Evolutionary conservation across 2,113 vertebrate genomes (phyloP).

Genomic region (Opisthocomus hoazin): DNA sequence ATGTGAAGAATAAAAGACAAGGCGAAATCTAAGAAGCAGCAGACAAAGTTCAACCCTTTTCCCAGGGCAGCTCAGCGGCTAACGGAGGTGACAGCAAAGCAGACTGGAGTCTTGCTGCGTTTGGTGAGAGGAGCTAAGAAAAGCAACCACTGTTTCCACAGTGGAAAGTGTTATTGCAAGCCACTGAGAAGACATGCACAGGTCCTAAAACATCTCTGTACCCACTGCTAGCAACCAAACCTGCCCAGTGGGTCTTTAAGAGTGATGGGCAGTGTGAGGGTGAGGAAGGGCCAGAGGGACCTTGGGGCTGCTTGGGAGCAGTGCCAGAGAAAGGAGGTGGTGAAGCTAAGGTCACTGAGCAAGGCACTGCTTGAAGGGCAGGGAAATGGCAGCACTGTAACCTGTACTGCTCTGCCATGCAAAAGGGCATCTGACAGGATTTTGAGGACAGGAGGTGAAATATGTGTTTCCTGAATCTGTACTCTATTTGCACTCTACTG

Average conservation of each 20-base stretch:
- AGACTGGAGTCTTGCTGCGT: background rate
- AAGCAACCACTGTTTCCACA: background rate
- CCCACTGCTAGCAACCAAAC: background rate
- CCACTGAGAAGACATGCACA: accelerated
- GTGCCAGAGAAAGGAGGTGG: background rate
- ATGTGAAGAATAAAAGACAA: background rate
- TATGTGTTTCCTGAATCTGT: background rate
- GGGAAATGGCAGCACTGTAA: background rate
- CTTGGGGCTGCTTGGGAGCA: accelerated
- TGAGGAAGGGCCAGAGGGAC: background rate
- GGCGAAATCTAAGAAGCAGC: background rate
- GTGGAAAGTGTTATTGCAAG: background rate
- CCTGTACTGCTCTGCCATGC: background rate
- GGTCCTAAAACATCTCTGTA: background rate
- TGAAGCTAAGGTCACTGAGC: background rate
- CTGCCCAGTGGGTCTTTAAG: background rate
- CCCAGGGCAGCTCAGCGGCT: background rate
- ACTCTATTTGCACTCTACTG: too few relatives aligned
- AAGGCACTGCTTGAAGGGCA: background rate
- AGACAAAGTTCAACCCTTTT: background rate
- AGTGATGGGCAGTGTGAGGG: background rate
- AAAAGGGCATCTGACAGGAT: background rate
- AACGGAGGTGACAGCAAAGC: background rate
- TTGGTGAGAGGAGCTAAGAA: background rate
- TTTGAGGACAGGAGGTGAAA: background rate